Conservation (phyloP, 2,888 invertebrate genomes). For the Pseudeuparius sepicola region DNA sequence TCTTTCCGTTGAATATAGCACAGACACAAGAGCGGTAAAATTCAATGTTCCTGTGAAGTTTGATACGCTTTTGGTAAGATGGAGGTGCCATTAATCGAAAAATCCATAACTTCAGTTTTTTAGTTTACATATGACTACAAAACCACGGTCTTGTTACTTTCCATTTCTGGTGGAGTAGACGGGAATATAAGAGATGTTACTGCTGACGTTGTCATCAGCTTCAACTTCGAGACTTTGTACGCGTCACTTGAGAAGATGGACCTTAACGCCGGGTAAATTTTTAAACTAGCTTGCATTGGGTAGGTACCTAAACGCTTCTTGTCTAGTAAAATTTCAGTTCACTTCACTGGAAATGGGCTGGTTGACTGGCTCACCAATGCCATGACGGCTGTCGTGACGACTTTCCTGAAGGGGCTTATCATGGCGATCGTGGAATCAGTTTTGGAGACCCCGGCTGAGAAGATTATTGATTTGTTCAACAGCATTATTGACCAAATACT, state of each 20-base stretch:
- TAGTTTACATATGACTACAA: too few relatives aligned
- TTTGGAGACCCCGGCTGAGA: too few relatives aligned
- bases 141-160: too few relatives aligned
- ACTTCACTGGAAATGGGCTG: constrained; percentile 22
- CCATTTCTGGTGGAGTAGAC: too few relatives aligned
- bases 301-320: constrained; percentile 22
- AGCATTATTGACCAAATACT: too few relatives aligned
- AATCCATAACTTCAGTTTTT: too few relatives aligned
- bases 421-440: constrained; percentile 16
- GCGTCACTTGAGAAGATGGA: too few relatives aligned
- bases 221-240: too few relatives aligned
- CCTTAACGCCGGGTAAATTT: too few relatives aligned
- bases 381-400: constrained; percentile 17
- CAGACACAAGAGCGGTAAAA: constrained; percentile 16
- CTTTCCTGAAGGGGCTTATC: constrained; percentile 19
- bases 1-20: constrained; percentile 29
- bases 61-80: constrained; percentile 23
- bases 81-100: too few relatives aligned
- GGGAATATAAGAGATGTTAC: too few relatives aligned
- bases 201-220: constrained; percentile 22
- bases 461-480: too few relatives aligned
- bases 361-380: constrained; percentile 23
- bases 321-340: constrained; percentile 21
- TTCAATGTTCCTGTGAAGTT: constrained; percentile 20
- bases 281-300: constrained; percentile 28